These are phyloP conservation scores for Echeneis naucrates DNA, from an alignment of 2,797 vertebrate species.

Conservation along the genomic window DNA sequence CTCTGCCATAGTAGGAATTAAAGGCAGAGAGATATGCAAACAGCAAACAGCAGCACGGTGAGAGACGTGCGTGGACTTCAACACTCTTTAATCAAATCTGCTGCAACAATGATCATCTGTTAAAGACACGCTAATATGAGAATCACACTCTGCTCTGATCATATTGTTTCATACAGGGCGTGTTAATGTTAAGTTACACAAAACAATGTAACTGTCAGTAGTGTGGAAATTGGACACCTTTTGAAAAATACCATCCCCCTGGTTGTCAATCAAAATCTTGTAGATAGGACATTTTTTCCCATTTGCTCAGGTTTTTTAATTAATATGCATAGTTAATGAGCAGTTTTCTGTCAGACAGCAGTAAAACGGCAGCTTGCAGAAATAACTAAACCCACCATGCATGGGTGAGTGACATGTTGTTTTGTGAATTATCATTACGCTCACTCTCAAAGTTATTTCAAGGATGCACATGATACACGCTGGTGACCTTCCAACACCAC, in stretches of 20 bases:
- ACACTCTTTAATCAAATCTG: conserved; percentile 42
- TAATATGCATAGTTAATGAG: conserved; percentile 71
- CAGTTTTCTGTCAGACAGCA: conserved; percentile 54
- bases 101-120: conserved; percentile 40
- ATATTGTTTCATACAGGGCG: conserved; percentile 11
- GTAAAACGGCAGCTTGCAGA: conserved; percentile 61
- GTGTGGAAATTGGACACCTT: conserved; percentile 31
- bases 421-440: conserved; percentile 46
- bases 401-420: conserved; percentile 63
- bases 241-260: conserved; percentile 39
- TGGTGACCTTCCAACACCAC: conserved; percentile 17
- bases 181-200: conserved; percentile 32
- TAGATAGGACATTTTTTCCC: conserved; percentile 28
- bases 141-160: conserved; percentile 21
- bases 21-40: conserved; percentile 54
- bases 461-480: conserved; percentile 32
- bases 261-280: conserved; percentile 60
- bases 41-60: conserved; percentile 48
- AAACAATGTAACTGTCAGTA: conserved; percentile 34
- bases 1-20: conserved; percentile 50
- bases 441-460: conserved; percentile 47
- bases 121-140: conserved; percentile 13
- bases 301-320: conserved; percentile 56
- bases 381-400: conserved; percentile 55
- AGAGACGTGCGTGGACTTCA: conserved; percentile 24